Evolutionary conservation across 2,888 invertebrate genomes (phyloP), one percentile per base, ranked within the genome.

Genomic region (Cyclophora punctaria): DNA sequence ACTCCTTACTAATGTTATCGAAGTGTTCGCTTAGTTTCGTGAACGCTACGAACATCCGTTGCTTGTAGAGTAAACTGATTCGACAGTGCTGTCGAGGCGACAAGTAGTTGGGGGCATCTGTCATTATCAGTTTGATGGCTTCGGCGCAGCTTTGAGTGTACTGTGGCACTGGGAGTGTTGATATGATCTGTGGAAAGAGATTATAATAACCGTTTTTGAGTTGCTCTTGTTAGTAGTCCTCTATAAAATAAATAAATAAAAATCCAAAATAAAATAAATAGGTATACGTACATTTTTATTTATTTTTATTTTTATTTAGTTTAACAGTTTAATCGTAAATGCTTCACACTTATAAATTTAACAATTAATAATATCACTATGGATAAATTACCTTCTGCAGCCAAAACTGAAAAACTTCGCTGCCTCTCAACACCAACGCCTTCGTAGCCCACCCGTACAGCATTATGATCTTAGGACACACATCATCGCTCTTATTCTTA

Each of bases 41-140:
- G 56, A 86, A 89, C 0, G 69, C 65, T 43, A 81, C 73, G 51
- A 84, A 89, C 72, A 89, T 76, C 50, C 87, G 73, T 63, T 86
- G 89, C 49, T 71, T 80, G 61, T 80, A 82, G 1, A 89, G 69
- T 7, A 87, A 78, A 72, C 85, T 89, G 45, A 80, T 73, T 48
- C 83, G 79, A 51, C 90, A 90, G 60, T 89, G 85, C 48, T 88
- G 84, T 51, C 75, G 80, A 0, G 62, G 40, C 48, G 73, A 89
- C 41, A 92, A 67, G 44, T 75, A 80, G 40, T 85, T 80, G 0
- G 80, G 70, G 44, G 63, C 71, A 4, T 90, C 90, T 1, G 80
- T 71, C 83, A 91, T 88, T 41, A 91, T 83, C 0, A 89, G 70
- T 41, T 72, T 69, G 40, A 91, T 83, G 0, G 90, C 83, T 56